Base-by-base conservation (phyloP, 2,113 vertebrate genomes). In the Chaetodon trifascialis region DNA sequence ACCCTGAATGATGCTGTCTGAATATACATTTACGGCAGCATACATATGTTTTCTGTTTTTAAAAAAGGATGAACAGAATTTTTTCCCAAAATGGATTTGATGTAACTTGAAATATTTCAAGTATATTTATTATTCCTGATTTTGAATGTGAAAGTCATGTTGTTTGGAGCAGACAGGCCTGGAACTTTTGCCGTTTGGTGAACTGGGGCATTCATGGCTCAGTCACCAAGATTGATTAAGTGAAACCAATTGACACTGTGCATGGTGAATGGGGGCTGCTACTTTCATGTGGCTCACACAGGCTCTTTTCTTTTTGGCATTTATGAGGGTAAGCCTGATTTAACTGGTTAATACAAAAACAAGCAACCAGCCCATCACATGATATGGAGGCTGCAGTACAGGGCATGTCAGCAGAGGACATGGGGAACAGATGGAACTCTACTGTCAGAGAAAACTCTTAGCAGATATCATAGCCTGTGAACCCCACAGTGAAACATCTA, bases 161-260 rank as follows among this genome's bases (percentile, higher is more conserved):
- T 70, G 42, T 70, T 4, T 17, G 25, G 30, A 51, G 19, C 58
- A 74, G 21, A 52, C 40, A 2, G 40, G 62, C 19, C 17, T 4
- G 59, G 58, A 52, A 79, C 79, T 84, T 54, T 51, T 69, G 51
- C 66, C 73, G 63, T 54, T 42, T 56, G 25, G 6, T 79, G 69
- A 76, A 81, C 34, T 79, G 86, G 79, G 60, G 51, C 79, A 79
- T 76, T 86, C 91, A 90, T 89, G 88, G 84, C 75, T 83, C 17
- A 56, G 82, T 86, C 90, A 75, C 84, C 59, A 83, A 88, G 85
- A 86, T 82, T 34, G 55, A 93, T 94, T 93, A 94, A 93, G 89
- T 93, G 94, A 92, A 85, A 94, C 94, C 88, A 95, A 94, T 95
- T 17, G 74, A 84, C 75, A 70, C 72, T 84, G 64, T 82, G 87